These are phyloP conservation scores for Aurelia sp. DNA, from an alignment of 30 jellyfish, hydroid and myxozoan genomes.

Conservation along the genomic window DNA sequence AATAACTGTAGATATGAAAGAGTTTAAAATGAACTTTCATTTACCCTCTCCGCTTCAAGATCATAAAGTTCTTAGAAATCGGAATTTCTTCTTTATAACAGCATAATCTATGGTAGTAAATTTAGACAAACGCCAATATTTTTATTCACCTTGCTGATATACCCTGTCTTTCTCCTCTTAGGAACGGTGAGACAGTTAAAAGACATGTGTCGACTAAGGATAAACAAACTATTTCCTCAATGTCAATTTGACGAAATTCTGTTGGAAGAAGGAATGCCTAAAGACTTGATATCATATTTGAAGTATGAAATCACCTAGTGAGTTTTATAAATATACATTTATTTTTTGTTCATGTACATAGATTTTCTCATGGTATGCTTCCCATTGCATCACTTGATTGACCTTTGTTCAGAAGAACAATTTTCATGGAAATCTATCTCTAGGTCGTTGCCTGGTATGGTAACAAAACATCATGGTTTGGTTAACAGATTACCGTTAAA, in stretches of 20 bases:
- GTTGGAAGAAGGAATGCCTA: neutral
- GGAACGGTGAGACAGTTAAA: slow-evolving; percentile 36
- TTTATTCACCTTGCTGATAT: neutral
- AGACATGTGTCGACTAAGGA: slow-evolving; percentile 30
- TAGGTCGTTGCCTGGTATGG: too few relatives aligned
- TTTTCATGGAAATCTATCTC: too few relatives aligned
- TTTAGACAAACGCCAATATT: neutral
- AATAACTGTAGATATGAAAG: too few relatives aligned
- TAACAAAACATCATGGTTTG: too few relatives aligned
- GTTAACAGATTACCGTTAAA: too few relatives aligned
- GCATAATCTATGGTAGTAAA: neutral
- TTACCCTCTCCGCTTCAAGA: neutral
- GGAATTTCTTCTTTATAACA: neutral
- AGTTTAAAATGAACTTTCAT: too few relatives aligned
- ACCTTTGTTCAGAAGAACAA: too few relatives aligned
- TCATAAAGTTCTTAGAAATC: too few relatives aligned
- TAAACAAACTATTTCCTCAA: neutral
- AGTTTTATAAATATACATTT: neutral
- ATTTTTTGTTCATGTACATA: neutral
- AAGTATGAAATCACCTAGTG: slow-evolving; percentile 1
- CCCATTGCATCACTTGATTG: too few relatives aligned
- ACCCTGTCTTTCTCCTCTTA: neutral
- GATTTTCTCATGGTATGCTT: neutral
- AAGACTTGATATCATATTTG: slow-evolving; percentile 9
- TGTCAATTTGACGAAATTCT: neutral